phyloP scores from a whole-genome alignment of 2,888 invertebrate genomes.

The Drosophila dives region DNA sequence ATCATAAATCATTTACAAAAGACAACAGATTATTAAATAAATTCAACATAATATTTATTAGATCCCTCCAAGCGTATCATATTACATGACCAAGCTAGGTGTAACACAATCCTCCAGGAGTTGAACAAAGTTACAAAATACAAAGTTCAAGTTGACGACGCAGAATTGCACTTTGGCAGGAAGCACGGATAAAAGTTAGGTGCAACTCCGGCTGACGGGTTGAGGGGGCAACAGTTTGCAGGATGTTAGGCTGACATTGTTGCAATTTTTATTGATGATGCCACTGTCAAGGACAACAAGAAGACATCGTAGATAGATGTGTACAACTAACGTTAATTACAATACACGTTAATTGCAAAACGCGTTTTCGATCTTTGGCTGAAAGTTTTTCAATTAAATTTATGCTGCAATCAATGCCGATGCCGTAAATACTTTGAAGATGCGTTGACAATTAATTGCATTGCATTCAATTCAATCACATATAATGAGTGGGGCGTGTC shows the following conservation, averaged over 20 bases:
- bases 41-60: not conserved
- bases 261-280: constrained; percentile 65
- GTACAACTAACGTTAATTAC: constrained; percentile 49
- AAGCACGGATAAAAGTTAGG: constrained; percentile 56
- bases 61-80: constrained; percentile 6
- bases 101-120: constrained; percentile 4
- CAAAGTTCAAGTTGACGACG: constrained; percentile 74
- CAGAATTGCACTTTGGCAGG: constrained; percentile 70
- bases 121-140: constrained; percentile 39
- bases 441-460: constrained; percentile 72
- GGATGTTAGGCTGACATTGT: constrained; percentile 60
- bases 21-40: not conserved
- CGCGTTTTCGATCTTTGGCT: constrained; percentile 34
- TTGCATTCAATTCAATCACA: constrained; percentile 53
- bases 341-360: constrained; percentile 22
- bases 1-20: not conserved
- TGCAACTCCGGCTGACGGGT: constrained; percentile 19
- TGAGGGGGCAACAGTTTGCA: constrained; percentile 1
- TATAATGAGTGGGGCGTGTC: constrained; percentile 46
- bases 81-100: constrained; percentile 25
- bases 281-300: constrained; percentile 39
- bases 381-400: constrained; percentile 70
- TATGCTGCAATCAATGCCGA: constrained; percentile 58
- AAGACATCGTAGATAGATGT: constrained; percentile 10
- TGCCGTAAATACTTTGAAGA: constrained; percentile 46